Evolutionary conservation across 2,888 invertebrate genomes (phyloP), one percentile per base, ranked within the genome.

Genomic region (Cacoxenus indagator): DNA sequence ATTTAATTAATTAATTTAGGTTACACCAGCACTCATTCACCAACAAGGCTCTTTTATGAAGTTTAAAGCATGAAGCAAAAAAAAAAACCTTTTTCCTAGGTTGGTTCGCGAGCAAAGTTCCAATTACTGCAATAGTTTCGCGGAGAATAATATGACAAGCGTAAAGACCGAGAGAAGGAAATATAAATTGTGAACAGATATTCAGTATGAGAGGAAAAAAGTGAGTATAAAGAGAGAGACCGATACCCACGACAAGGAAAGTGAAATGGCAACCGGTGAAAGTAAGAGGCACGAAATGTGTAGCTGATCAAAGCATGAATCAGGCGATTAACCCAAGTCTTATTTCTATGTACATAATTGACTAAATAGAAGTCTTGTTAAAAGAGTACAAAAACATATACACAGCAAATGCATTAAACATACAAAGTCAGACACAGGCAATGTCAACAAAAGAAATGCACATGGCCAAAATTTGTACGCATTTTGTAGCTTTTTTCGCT

Each of bases 291-390:
- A 48, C 9, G 17, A 48, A n/a, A 48, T 17, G 9, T 9, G 31
- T 31, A 8, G 17, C 48, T 24, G 61, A 37, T 19, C 43, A 22
- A 43, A 61, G 24, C 43, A 1, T 17, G 43, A 61, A 61, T 22
- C 43, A 43, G 61, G 22, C 43, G 61, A 61, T 61, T 61, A 61
- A 43, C 61, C 37, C 22, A 61, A 43, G 37, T 61, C 61, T 24
- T 43, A 57, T 11, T 61, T 43, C 9, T 27, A 61, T 61, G 24
- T 46, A 5, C 46, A 46, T 31, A 31, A 48, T 17, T 48, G 19
- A 48, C 48, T 17, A 48, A 48, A 19, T 48, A 48, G 9, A 9
- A 31, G 5, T 48, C n/a, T 17, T 48, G 48, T 48, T 43, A n/a
- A 19, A 8, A 48, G 22, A 48, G 48, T 6, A 48, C n/a, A 48